Percentiles rank a stretch among this genome's conserved stretches.
phyloP scores from a whole-genome alignment of 1,140 invertebrate species.

The Drosophila navojoa region DNA sequence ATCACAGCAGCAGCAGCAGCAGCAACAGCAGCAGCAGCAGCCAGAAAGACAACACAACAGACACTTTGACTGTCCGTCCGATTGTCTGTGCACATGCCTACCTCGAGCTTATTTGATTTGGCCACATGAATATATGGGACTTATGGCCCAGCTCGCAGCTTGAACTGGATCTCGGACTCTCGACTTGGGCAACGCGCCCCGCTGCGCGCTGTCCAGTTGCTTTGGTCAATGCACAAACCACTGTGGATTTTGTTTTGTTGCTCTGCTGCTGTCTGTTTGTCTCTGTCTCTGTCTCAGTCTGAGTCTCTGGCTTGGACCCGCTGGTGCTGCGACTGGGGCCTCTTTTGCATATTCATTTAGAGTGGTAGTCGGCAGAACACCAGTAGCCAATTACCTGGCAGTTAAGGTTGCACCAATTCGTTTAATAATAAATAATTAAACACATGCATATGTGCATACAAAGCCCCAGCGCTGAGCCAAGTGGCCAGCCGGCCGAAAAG shows the following conservation, averaged over 20 bases:
- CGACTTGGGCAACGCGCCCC: background rate
- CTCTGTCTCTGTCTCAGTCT: background rate
- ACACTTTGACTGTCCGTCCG: conserved; percentile 4
- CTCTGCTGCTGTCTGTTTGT: background rate
- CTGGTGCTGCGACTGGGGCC: conserved; percentile 1
- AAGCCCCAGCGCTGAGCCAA: background rate
- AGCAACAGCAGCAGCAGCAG: no score
- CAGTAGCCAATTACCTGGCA: conserved; percentile 81
- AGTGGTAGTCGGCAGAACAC: conserved; percentile 61
- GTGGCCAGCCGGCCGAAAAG: conserved; percentile 5
- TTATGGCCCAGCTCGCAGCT: background rate
- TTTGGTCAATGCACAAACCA: conserved; percentile 5
- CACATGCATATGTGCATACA: conserved; percentile 13
- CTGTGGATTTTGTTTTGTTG: background rate
- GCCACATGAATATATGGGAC: conserved; percentile 12
- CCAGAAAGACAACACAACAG: background rate
- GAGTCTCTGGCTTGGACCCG: background rate
- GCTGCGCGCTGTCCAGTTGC: conserved; percentile 21
- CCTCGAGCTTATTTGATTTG: conserved; percentile 72
- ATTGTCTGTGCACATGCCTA: background rate
- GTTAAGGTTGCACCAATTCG: conserved; percentile 80
- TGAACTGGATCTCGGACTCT: background rate
- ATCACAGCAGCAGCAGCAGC: conserved; percentile 1
- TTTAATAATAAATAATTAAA: conserved; percentile 83
- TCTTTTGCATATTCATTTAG: conserved; percentile 77